Conservation (phyloP, 2,888 invertebrate species). For the Scaptomyza flava region DNA sequence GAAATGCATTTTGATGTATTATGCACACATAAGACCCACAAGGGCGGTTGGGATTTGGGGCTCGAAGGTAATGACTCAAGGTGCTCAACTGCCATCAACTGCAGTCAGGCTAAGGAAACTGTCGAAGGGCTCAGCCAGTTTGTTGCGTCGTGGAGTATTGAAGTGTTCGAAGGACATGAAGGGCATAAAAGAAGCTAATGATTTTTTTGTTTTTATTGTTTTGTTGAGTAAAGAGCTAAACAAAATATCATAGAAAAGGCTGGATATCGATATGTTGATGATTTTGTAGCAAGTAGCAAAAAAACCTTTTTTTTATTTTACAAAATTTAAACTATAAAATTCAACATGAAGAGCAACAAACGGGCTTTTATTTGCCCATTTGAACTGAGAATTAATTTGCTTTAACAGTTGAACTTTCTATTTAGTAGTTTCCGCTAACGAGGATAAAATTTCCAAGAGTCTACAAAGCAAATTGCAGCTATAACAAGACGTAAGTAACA, state of each 20-base stretch:
- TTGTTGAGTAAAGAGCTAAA: too few relatives aligned
- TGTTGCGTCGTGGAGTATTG: not conserved
- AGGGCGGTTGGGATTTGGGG: not conserved
- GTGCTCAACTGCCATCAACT: not conserved
- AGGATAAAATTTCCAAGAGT: too few relatives aligned
- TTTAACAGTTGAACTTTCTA: not conserved
- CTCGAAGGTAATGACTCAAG: not conserved
- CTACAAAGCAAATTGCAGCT: not conserved
- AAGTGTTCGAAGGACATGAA: not conserved
- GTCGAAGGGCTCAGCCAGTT: not conserved
- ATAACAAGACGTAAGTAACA: not conserved
- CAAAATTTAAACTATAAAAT: too few relatives aligned
- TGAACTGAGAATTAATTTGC: too few relatives aligned
- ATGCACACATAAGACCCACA: conserved; percentile 28
- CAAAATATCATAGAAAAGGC: too few relatives aligned
- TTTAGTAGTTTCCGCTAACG: not conserved
- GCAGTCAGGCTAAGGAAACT: not conserved
- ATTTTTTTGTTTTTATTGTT: too few relatives aligned
- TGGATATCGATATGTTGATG: too few relatives aligned
- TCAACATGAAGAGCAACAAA: too few relatives aligned
- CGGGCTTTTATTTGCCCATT: too few relatives aligned
- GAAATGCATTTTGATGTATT: conserved; percentile 62
- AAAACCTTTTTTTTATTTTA: too few relatives aligned
- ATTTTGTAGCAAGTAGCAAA: too few relatives aligned
- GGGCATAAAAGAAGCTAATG: not conserved